These are phyloP conservation scores for Tapirus indicus DNA, from an alignment of 2,797 vertebrate genomes.

Conservation along the genomic window DNA sequence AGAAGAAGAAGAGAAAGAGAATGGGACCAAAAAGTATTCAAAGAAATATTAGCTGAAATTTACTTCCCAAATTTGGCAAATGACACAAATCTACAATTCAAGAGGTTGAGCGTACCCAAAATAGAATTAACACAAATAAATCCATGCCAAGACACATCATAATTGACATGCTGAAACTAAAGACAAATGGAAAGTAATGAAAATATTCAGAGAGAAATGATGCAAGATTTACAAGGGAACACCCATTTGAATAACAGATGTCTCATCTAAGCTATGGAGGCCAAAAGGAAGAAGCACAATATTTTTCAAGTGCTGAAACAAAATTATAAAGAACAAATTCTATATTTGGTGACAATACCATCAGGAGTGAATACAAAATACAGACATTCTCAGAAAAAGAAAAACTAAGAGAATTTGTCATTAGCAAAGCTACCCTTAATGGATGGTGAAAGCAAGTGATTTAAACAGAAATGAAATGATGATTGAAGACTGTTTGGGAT, in stretches of 20 bases:
- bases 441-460: neutral
- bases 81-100: neutral
- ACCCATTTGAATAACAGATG: neutral
- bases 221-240: neutral
- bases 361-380: too few relatives aligned
- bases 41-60: neutral
- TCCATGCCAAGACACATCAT: neutral
- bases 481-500: neutral
- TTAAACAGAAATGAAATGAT: neutral
- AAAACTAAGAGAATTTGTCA: neutral
- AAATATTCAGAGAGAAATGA: neutral
- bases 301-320: neutral
- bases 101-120: neutral
- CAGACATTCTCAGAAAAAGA: too few relatives aligned
- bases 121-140: neutral
- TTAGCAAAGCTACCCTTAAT: neutral
- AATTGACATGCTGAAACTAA: neutral
- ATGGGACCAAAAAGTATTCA: neutral
- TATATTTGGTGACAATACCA: neutral
- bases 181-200: neutral
- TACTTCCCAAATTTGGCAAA: neutral
- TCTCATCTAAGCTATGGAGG: neutral
- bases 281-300: too few relatives aligned
- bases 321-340: neutral
- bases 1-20: neutral